Conservation (phyloP, 2,113 vertebrate species). For the Rattus rattus region DNA sequence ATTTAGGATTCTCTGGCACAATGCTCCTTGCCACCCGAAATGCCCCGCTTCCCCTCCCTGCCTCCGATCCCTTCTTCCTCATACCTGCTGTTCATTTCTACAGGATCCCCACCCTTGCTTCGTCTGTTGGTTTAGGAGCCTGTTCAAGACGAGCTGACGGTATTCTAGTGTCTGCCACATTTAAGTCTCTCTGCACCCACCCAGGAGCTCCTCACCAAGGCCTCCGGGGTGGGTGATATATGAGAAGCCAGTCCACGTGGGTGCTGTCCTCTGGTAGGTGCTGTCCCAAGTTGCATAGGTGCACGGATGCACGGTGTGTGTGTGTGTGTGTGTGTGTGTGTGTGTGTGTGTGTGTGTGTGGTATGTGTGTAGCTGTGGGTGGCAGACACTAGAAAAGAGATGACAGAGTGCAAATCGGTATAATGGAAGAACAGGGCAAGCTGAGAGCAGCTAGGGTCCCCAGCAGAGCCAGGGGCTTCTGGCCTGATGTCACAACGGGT, state of each 20-base stretch:
- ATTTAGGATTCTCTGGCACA: not conserved
- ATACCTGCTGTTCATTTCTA: no score
- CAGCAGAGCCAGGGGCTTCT: rapidly evolving
- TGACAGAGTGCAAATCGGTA: rapidly evolving
- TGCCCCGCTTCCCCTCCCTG: rapidly evolving
- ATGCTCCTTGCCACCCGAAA: not conserved
- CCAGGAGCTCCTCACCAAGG: rapidly evolving
- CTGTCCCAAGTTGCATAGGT: rapidly evolving
- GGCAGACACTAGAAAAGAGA: not conserved
- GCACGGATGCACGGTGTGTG: rapidly evolving
- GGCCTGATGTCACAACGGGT: rapidly evolving
- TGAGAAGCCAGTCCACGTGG: no score
- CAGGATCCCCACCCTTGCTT: rapidly evolving
- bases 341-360: not conserved
- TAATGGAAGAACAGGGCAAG: not conserved
- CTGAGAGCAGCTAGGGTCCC: not conserved
- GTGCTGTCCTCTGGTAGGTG: not conserved
- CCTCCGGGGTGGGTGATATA: not conserved
- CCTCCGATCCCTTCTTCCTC: not conserved
- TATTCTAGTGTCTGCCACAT: not conserved
- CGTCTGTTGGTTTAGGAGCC: not conserved
- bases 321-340: not conserved
- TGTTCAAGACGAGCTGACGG: not conserved
- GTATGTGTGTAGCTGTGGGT: not conserved
- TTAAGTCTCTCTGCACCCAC: not conserved